Conservation (phyloP, 2,888 invertebrate species). For the Eristalinus aeneus region DNA sequence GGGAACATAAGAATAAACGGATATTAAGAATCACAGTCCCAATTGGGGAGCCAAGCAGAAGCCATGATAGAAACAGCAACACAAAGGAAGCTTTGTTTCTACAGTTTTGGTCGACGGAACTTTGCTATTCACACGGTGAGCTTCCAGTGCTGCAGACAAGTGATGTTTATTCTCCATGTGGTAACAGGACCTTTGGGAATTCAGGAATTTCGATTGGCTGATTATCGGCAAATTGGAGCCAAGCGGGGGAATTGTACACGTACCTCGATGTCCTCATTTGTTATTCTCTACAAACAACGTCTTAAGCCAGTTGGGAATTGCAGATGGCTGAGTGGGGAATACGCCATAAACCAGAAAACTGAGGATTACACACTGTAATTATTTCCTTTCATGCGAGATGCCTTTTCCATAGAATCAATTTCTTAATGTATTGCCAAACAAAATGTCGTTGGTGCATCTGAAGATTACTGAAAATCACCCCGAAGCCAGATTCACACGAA, state of each 20-base stretch:
- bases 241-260: background rate
- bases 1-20: constrained; percentile 66
- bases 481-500: no score
- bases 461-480: background rate
- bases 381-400: background rate
- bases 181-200: constrained; percentile 67
- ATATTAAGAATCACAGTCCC: constrained; percentile 66
- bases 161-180: constrained; percentile 43
- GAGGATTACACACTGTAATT: constrained; percentile 9
- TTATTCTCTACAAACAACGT: constrained; percentile 51
- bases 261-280: constrained; percentile 37
- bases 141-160: constrained; percentile 32
- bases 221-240: constrained; percentile 56
- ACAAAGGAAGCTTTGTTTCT: constrained; percentile 47
- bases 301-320: constrained; percentile 4
- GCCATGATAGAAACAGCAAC: constrained; percentile 16
- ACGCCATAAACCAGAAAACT: background rate
- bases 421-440: background rate
- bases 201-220: constrained; percentile 55
- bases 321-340: background rate
- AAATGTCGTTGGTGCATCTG: background rate
- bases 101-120: constrained; percentile 13
- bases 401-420: background rate
- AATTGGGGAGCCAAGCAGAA: constrained; percentile 39
- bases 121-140: constrained; percentile 46